Evolutionary conservation across 2,113 vertebrate species (phyloP), one percentile per base, ranked within the genome.

Genomic region (Sander lucioperca): DNA sequence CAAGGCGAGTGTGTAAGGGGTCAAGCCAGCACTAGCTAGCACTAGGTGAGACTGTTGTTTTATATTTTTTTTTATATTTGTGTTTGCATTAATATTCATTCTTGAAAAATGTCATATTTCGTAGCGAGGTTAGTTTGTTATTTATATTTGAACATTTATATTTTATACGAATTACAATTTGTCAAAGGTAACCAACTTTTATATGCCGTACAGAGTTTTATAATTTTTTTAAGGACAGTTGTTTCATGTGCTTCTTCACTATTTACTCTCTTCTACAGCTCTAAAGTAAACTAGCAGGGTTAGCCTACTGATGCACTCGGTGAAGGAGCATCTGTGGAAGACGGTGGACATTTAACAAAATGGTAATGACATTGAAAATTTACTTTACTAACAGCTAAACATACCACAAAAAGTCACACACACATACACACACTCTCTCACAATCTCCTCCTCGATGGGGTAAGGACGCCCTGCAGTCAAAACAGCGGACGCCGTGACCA

Each of bases 391-490:
- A 59, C 13, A 19, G 48, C 36, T 39, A 43, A 45, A 48, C 45
- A 72, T 18, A 54, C 48, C 19, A 19, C 23, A 23, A 8, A 13
- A 23, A 13, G 6, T 13, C 16, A 15, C 3, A 33, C 27, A 25
- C 7, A 21, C 47, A 39, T 2, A 43, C n/a, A 11, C 18, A 7
- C 21, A 8, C 39, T 18, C 18, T 47, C 33, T 51, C 58, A 11
- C 39, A 39, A 39, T 39, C 70, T 30, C 23, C 18, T 57, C 23
- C 23, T 25, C 6, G 2, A 7, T 0, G 2, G 62, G 88, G 83
- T 84, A 56, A 79, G 25, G 65, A 53, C n/a, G 61, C 65, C 56
- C 79, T 16, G 43, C 39, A 57, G 85, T 54, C 82, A 85, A 85
- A 91, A 79, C 79, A 85, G 72, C 1, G 25, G 71, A 64, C 59